These are phyloP conservation scores for Agrochola litura DNA, from an alignment of 2,888 invertebrate species.

Conservation along the genomic window DNA sequence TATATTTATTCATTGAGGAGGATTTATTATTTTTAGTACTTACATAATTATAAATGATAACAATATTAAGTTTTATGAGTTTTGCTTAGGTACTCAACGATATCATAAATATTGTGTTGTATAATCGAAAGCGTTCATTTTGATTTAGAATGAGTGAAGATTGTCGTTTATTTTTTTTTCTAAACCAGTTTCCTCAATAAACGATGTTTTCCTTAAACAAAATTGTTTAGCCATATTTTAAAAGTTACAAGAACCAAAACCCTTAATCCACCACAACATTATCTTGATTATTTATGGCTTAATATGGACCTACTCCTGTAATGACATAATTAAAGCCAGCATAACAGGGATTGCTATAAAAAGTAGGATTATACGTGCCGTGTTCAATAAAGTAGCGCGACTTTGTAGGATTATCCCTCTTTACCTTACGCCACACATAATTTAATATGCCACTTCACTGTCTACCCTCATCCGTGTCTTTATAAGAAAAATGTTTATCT, in stretches of 20 bases:
- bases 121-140: slow-evolving; percentile 2
- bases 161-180: not conserved
- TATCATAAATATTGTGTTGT: slow-evolving; percentile 28
- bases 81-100: not conserved
- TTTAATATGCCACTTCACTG: slow-evolving; percentile 86
- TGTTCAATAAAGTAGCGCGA: slow-evolving; percentile 83
- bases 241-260: slow-evolving; percentile 19
- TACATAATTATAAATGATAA: not conserved
- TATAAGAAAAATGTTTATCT: slow-evolving; percentile 67
- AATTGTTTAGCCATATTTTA: not conserved
- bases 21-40: not conserved
- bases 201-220: not conserved
- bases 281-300: slow-evolving; percentile 34
- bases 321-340: slow-evolving; percentile 49
- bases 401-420: slow-evolving; percentile 86
- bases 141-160: not conserved
- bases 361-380: slow-evolving; percentile 67
- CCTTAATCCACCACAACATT: slow-evolving; percentile 19
- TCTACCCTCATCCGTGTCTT: slow-evolving; percentile 82
- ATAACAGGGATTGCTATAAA: slow-evolving; percentile 57
- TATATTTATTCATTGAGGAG: not conserved
- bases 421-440: slow-evolving; percentile 85
- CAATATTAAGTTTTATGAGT: not conserved
- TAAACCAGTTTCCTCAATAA: not conserved
- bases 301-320: slow-evolving; percentile 28